Evolutionary conservation across 92 coral and sea anemone species (phyloP), one percentile per base, ranked within the genome.

Genomic region (Actinernus sp.): DNA sequence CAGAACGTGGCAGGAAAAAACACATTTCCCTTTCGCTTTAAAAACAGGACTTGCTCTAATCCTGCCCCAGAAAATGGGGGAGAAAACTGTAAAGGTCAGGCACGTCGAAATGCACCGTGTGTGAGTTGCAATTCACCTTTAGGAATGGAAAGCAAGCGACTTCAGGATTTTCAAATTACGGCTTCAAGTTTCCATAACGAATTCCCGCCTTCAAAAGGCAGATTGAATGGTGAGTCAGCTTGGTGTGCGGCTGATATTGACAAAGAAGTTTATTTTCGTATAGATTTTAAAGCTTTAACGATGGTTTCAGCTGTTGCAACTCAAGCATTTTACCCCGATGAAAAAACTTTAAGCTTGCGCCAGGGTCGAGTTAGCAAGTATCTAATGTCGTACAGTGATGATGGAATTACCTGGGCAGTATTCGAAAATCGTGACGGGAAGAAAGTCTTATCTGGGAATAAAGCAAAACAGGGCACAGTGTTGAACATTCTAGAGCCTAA

Each of bases 351-450:
- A 31, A 63, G 89, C 12, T 74, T 81, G 62, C 92, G 89, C 11
- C 81, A 74, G 44, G 98, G 97, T 22, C 86, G 93, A 25, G 92
- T 94, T 0, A 87, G 91, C 73, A 87, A 87, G 56, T 93, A 86
- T 55, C 84, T 76, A 55, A 62, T 94, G 55, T 75, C 69, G 30
- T 87, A 62, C 54, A 94, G 98, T 56, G 71, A 74, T 45, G 85
- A 90, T 60, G 92, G 98, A 4, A 52, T 40, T 10, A 46, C 44
- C 16, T 94, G 93, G 92, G 55, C 66, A 29, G 47, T 82, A 36
- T 87, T 86, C 51, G 33, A 59, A 65, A 74, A 78, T 58, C 37
- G 34, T 4, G 57, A 36, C 23, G 72, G 71, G 26, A 78, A 85
- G 33, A 55, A 82, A 39, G 39, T 80, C 29, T 67, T 93, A 14